Percentiles rank a stretch among this genome's conserved stretches.
phyloP scores from a whole-genome alignment of 2,797 vertebrate genomes.

The Amniataba percoides region DNA sequence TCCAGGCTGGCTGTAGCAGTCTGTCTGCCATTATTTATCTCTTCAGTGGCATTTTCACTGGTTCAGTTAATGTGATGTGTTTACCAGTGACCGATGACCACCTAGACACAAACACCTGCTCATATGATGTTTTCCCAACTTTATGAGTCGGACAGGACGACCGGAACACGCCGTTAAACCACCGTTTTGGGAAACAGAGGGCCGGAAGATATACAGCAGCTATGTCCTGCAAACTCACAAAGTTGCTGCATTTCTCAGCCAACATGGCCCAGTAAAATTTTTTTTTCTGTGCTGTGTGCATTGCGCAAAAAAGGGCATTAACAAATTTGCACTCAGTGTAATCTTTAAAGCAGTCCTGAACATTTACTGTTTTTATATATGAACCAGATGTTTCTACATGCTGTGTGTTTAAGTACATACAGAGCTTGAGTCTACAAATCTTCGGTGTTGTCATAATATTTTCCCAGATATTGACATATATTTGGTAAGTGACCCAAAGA shows the following conservation, averaged over 20 bases:
- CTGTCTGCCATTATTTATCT: conserved; percentile 39
- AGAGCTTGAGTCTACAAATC: conserved; percentile 40
- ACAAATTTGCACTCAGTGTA: conserved; percentile 29
- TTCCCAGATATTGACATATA: conserved; percentile 30
- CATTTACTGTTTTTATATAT: conserved; percentile 16
- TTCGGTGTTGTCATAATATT: conserved; percentile 33
- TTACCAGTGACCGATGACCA: conserved; percentile 44
- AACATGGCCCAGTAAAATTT: not conserved
- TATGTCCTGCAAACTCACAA: not conserved
- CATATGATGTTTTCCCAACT: conserved; percentile 48
- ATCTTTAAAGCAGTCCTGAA: conserved; percentile 10
- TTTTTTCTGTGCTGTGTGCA: conserved; percentile 13
- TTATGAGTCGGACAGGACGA: conserved; percentile 41
- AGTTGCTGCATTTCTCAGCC: not conserved
- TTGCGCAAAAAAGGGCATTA: conserved; percentile 15
- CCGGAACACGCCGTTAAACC: conserved; percentile 12
- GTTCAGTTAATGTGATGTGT: conserved; percentile 47
- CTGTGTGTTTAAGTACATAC: conserved; percentile 17
- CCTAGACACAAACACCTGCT: conserved; percentile 36
- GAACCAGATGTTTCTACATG: conserved; percentile 51
- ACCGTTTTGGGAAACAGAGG: conserved; percentile 4
- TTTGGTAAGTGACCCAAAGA: conserved; percentile 28
- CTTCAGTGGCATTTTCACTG: conserved; percentile 35
- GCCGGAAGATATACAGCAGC: conserved; percentile 33
- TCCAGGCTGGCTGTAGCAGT: conserved; percentile 6